Conservation (phyloP, 2,888 invertebrate species). For the Athripsodes cinereus region DNA sequence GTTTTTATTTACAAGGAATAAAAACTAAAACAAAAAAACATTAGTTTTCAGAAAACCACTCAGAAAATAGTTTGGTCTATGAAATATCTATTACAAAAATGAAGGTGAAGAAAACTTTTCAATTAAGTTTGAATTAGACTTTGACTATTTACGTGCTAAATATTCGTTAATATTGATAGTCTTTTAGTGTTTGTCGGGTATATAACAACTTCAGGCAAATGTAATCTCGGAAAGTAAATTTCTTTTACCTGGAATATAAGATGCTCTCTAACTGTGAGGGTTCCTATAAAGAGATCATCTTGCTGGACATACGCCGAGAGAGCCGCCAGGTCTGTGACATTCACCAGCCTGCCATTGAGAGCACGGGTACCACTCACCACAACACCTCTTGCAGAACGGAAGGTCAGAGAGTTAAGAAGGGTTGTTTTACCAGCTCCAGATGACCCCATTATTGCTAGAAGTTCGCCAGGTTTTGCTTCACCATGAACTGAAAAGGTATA, state of each 20-base stretch:
- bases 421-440: constrained; percentile 95
- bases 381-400: constrained; percentile 66
- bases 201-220: no score
- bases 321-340: constrained; percentile 64
- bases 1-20: no score
- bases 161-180: no score
- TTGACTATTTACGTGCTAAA: no score
- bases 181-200: no score
- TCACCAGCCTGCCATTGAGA: constrained; percentile 72
- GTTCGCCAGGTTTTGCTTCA: constrained; percentile 77
- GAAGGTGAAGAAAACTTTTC: no score
- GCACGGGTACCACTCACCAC: constrained; percentile 55
- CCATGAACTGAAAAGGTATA: constrained; percentile 64
- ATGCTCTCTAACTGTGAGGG: constrained; percentile 84
- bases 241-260: constrained; percentile 70
- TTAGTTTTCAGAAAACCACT: no score
- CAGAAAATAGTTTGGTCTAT: no score
- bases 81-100: no score
- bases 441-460: constrained; percentile 82
- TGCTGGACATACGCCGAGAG: constrained; percentile 91
- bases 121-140: no score
- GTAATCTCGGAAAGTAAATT: no score
- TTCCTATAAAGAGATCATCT: constrained; percentile 88
- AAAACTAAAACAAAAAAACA: no score
- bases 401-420: constrained; percentile 81